Percentiles rank a stretch among this genome's conserved stretches.
Conservation (phyloP, 2,888 invertebrate species). For the Rhagonycha fulva region DNA sequence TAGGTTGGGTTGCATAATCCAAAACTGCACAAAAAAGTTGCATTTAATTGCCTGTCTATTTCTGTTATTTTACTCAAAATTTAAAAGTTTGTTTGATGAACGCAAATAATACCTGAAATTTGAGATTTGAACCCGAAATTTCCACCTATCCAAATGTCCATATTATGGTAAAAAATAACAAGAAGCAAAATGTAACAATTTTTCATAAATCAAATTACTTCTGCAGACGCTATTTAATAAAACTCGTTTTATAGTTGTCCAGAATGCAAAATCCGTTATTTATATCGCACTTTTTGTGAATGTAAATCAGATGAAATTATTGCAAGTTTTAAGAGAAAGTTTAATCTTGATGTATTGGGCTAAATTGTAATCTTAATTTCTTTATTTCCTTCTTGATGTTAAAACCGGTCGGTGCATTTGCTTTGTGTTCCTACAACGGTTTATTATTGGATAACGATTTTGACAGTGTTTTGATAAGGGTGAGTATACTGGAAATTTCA, state of each 20-base stretch:
- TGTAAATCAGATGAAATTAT: background rate
- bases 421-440: background rate
- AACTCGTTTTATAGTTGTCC: background rate
- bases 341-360: background rate
- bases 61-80: no score
- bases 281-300: background rate
- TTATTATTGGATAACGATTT: background rate
- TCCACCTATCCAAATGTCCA: no score
- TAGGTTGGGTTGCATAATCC: no score
- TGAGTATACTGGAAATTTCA: slow-evolving; percentile 16
- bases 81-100: no score
- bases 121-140: no score
- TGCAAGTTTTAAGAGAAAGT: background rate
- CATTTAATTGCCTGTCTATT: no score
- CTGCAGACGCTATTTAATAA: background rate
- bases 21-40: no score
- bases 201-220: background rate
- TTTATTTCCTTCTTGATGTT: background rate
- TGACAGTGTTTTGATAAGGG: background rate
- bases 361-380: background rate
- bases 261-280: background rate
- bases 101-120: no score
- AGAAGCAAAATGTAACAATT: background rate
- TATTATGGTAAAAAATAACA: no score
- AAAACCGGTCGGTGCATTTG: background rate